Conservation (phyloP, 2,797 vertebrate species). For the Gobionotothen gibberifrons region DNA sequence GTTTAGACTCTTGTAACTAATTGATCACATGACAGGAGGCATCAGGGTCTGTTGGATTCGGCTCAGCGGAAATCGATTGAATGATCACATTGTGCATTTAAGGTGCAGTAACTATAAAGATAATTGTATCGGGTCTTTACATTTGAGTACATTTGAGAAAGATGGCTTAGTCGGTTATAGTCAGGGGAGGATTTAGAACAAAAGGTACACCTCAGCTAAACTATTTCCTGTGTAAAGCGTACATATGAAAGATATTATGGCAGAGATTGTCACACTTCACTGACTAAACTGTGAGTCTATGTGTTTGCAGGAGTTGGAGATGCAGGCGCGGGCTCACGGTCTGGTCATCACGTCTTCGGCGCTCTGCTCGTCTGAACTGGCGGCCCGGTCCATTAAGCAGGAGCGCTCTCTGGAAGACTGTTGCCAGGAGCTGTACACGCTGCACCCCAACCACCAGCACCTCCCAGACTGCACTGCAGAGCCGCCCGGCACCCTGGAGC, state of each 20-base stretch:
- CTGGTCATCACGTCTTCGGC: constrained; percentile 88
- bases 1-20: constrained; percentile 9
- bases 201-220: background rate
- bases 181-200: background rate
- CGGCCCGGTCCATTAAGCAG: constrained; percentile 89
- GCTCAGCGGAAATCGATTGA: constrained; percentile 16
- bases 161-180: background rate
- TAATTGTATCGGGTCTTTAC: background rate
- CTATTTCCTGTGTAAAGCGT: no score
- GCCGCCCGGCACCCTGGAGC: constrained; percentile 86
- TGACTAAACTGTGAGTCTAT: background rate
- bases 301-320: constrained; percentile 91
- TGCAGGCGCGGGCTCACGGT: constrained; percentile 97
- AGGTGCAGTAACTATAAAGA: background rate
- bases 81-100: constrained; percentile 22
- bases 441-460: constrained; percentile 82
- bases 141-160: background rate
- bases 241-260: background rate
- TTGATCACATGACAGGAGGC: constrained; percentile 17
- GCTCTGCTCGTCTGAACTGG: constrained; percentile 89
- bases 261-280: background rate
- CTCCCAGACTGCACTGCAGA: constrained; percentile 82
- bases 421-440: constrained; percentile 86
- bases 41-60: background rate
- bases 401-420: constrained; percentile 90